These are phyloP conservation scores for Poeciliopsis retropinna DNA, from an alignment of 2,113 vertebrate genomes.

Conservation along the genomic window DNA sequence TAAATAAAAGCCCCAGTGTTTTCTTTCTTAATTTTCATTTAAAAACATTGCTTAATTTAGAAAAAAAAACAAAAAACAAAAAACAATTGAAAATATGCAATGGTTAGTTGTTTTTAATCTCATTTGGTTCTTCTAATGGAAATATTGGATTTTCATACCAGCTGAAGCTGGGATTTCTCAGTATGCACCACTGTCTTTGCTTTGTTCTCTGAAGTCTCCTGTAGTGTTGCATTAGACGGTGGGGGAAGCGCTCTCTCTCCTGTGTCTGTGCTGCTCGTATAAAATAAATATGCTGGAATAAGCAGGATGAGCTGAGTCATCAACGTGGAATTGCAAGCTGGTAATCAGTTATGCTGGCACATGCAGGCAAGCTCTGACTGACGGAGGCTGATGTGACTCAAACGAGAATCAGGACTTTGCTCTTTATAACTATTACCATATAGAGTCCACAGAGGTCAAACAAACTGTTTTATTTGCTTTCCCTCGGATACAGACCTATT, in stretches of 20 bases:
- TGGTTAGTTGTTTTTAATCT: not conserved
- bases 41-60: no score
- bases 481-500: not conserved
- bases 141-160: not conserved
- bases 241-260: not conserved
- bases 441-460: not conserved
- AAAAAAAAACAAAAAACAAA: no score
- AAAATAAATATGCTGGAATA: constrained; percentile 14
- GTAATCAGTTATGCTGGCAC: constrained; percentile 21
- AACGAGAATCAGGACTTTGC: constrained; percentile 1
- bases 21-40: no score
- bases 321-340: constrained; percentile 12
- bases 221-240: constrained; percentile 2
- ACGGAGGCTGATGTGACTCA: constrained; percentile 45
- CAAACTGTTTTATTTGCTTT: not conserved
- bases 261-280: constrained; percentile 26
- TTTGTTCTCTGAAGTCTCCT: not conserved
- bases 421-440: not conserved
- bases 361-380: constrained; percentile 19
- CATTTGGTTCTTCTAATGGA: not conserved
- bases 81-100: no score
- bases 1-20: no score
- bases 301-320: constrained; percentile 46
- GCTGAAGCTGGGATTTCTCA: not conserved
- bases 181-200: not conserved